Percentiles rank a stretch among this genome's conserved stretches.
These are phyloP conservation scores for Enteromius afrohamiltoni DNA, from an alignment of 2,797 vertebrate genomes.

Conservation along the genomic window DNA sequence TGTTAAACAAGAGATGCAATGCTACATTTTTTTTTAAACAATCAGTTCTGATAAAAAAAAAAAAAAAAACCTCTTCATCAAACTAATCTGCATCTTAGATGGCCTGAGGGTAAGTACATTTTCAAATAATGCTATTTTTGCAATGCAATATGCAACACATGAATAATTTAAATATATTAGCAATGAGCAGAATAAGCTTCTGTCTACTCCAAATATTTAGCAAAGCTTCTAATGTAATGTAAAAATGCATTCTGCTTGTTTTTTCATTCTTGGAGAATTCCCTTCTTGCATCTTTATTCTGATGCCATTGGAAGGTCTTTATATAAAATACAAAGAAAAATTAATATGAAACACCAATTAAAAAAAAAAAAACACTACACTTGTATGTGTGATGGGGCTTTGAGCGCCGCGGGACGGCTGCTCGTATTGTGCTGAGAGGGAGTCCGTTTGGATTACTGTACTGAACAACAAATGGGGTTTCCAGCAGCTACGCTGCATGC, in stretches of 20 bases:
- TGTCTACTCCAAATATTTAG: not conserved
- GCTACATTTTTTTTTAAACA: not conserved
- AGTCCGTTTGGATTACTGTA: conserved; percentile 42
- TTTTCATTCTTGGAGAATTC: not conserved
- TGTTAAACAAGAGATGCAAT: not conserved
- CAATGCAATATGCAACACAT: not conserved
- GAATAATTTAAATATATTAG: not conserved
- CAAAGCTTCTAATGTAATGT: not conserved
- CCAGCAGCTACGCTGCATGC: conserved; percentile 51
- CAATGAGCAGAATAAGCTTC: not conserved
- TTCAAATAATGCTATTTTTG: not conserved
- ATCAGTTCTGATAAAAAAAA: not conserved
- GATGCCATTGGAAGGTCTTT: not conserved
- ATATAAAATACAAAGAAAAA: not conserved
- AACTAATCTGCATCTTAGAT: not conserved
- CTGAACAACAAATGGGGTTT: conserved; percentile 62
- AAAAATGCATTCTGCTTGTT: not conserved
- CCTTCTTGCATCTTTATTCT: conserved; percentile 12
- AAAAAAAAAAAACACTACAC: conserved; percentile 17
- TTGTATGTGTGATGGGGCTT: conserved; percentile 1
- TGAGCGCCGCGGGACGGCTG: conserved; percentile 28
- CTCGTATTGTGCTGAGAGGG: conserved; percentile 33
- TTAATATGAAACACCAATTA: not conserved
- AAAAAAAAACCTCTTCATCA: not conserved
- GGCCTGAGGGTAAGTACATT: not conserved